These are phyloP conservation scores for Corythornis leucogaster DNA, from an alignment of 2,797 vertebrate species.

Conservation along the genomic window DNA sequence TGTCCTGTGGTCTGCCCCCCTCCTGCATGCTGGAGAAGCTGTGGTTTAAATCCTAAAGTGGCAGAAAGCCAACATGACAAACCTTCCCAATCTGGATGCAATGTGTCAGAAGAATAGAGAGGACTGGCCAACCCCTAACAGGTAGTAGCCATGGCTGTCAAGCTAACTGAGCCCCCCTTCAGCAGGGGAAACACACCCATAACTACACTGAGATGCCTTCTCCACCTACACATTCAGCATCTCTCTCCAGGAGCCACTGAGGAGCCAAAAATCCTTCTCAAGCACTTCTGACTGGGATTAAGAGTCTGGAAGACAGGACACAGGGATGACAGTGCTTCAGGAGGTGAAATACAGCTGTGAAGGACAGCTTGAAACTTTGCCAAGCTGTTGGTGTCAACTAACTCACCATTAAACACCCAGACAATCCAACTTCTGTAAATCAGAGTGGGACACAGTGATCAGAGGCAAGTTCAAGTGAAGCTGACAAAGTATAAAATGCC, in stretches of 20 bases:
- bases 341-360: not conserved
- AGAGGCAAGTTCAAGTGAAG: not conserved
- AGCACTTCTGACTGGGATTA: not conserved
- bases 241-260: not conserved
- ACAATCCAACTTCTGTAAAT: not conserved
- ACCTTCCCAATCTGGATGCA: not conserved
- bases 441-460: not conserved
- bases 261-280: not conserved
- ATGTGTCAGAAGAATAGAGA: not conserved
- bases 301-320: not conserved
- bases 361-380: not conserved
- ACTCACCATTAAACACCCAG: not conserved
- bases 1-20: not conserved
- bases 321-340: not conserved
- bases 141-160: not conserved
- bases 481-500: not conserved
- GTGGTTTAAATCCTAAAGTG: not conserved
- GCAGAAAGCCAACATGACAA: not conserved
- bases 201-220: not conserved
- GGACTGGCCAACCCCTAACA: not conserved
- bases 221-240: not conserved
- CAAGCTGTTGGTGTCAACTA: not conserved
- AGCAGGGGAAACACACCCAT: not conserved
- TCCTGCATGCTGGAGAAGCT: accelerated
- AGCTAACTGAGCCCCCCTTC: not conserved